Conservation (phyloP, 2,888 invertebrate species). For the Gastracanthus pulcherrimus region DNA sequence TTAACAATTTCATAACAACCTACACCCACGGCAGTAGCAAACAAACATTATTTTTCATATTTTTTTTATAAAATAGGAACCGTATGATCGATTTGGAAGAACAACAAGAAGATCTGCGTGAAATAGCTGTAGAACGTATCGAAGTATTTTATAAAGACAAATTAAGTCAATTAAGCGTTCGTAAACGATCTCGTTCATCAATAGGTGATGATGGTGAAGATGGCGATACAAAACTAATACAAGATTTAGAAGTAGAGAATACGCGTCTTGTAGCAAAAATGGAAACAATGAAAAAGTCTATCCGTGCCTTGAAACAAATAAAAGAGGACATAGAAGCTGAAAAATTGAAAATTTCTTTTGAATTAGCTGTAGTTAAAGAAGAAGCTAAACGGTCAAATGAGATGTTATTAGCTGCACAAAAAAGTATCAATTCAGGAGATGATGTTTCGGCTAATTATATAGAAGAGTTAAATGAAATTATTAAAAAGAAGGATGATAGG, state of each 20-base stretch:
- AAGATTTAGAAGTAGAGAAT: constrained; percentile 67
- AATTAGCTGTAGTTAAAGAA: constrained; percentile 65
- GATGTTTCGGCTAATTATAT: constrained; percentile 62
- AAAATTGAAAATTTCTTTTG: constrained; percentile 66
- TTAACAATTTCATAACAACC: no score
- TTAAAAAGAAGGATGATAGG: constrained; percentile 65
- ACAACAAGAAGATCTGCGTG: constrained; percentile 69
- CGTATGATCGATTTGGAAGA: constrained; percentile 70
- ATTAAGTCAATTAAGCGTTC: constrained; percentile 60
- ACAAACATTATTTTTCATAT: not conserved
- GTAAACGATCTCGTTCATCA: constrained; percentile 61
- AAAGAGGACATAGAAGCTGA: constrained; percentile 64
- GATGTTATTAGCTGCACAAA: constrained; percentile 64
- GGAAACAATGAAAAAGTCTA: constrained; percentile 61
- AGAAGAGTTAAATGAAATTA: constrained; percentile 65
- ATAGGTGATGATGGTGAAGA: constrained; percentile 25
- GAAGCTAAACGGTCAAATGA: constrained; percentile 65
- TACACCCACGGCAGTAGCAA: no score
- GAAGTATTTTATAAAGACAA: constrained; percentile 70
- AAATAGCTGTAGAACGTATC: constrained; percentile 68
- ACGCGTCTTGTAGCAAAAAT: constrained; percentile 64
- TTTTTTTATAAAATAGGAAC: constrained; percentile 58
- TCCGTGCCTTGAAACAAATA: constrained; percentile 63
- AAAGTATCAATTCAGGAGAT: constrained; percentile 59
- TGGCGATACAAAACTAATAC: constrained; percentile 52